These are phyloP conservation scores for Hyphantria cunea DNA, from an alignment of 1,140 invertebrate genomes.

Conservation along the genomic window DNA sequence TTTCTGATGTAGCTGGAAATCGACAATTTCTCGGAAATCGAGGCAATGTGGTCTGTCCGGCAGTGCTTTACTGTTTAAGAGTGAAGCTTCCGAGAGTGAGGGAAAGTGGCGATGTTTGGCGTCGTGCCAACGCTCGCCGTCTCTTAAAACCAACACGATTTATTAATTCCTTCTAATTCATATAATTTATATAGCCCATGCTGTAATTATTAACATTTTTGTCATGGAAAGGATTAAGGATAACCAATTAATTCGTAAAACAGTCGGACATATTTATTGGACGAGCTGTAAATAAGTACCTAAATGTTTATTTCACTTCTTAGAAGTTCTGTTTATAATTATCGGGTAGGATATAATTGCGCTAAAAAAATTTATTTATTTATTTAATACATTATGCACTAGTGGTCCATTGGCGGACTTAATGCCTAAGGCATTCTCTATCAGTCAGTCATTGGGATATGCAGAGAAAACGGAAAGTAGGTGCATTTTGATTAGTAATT, in stretches of 20 bases:
- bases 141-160: conserved; percentile 62
- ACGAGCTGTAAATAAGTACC: conserved; percentile 13
- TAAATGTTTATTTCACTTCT: no score
- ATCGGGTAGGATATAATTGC: no score
- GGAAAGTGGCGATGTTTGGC: conserved; percentile 67
- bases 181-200: conserved; percentile 56
- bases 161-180: conserved; percentile 71
- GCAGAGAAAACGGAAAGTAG: no score
- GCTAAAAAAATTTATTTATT: no score
- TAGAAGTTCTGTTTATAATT: no score
- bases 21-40: conserved; percentile 67
- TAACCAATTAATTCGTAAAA: conserved; percentile 50
- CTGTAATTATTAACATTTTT: conserved; percentile 71
- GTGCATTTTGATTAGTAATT: no score
- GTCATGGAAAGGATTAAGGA: conserved; percentile 60
- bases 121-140: conserved; percentile 45
- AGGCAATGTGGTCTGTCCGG: conserved; percentile 60
- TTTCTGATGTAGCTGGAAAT: conserved; percentile 58
- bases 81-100: conserved; percentile 52
- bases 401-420: no score
- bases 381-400: no score
- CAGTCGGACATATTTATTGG: conserved; percentile 25
- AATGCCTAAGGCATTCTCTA: no score
- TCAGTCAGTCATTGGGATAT: no score
- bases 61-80: conserved; percentile 38